Conservation (phyloP, 2,113 vertebrate species). For the Ailuropoda melanoleuca region DNA sequence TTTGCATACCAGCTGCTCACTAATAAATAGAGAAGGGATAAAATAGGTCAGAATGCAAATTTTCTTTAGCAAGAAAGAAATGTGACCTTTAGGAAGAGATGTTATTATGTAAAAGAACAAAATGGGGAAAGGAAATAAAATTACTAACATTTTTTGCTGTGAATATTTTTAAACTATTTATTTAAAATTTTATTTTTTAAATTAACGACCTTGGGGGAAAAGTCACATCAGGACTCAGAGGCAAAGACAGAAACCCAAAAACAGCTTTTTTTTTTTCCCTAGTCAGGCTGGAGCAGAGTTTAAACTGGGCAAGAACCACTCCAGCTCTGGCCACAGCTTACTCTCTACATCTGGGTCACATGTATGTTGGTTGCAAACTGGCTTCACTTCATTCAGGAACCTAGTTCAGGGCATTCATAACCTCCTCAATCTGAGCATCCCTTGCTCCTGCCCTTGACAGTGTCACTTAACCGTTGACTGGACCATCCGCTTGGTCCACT, state of each 20-base stretch:
- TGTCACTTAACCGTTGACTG: not conserved
- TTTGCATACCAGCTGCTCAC: not conserved
- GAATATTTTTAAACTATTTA: not conserved
- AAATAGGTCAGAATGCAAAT: slow-evolving; percentile 2
- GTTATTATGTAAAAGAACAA: not conserved
- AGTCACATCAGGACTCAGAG: not conserved
- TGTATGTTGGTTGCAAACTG: not conserved
- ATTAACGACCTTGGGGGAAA: not conserved
- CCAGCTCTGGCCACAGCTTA: not conserved
- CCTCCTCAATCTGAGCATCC: not conserved
- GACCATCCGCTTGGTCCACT: not conserved
- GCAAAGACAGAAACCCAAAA: not conserved
- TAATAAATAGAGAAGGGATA: not conserved
- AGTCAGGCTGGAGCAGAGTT: not conserved
- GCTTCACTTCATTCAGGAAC: not conserved
- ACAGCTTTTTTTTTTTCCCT: not conserved
- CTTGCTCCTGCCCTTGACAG: not conserved
- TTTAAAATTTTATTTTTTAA: not conserved
- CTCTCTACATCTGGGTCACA: not conserved
- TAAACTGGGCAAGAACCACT: not conserved
- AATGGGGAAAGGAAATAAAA: not conserved
- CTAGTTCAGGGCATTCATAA: not conserved
- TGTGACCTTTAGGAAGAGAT: not conserved
- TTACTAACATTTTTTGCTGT: not conserved
- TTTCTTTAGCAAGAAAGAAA: not conserved